Evolutionary conservation across 2,113 vertebrate species (phyloP).

Genomic region (Urocynchramus pylzowi): DNA sequence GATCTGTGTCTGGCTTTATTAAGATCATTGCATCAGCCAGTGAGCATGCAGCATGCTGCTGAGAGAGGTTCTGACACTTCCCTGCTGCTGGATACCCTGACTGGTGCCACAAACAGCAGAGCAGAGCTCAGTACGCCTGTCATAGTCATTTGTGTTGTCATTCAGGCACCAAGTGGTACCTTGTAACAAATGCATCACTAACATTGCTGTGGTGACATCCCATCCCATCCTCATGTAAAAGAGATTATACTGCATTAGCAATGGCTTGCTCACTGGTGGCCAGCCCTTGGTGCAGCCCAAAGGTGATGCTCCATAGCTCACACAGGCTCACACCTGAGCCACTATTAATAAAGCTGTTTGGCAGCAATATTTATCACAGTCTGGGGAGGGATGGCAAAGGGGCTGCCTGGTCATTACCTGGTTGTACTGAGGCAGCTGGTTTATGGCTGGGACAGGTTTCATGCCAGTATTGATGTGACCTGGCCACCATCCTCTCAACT

Average conservation of each 20-base stretch:
- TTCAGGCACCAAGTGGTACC: not conserved
- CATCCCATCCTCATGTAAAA: not conserved
- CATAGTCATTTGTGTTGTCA: not conserved
- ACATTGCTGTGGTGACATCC: not conserved
- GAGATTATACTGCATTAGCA: not conserved
- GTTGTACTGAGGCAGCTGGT: not conserved
- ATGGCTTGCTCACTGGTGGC: not conserved
- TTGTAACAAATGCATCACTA: not conserved
- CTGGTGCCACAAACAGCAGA: not conserved
- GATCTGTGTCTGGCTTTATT: not conserved
- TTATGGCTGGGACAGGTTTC: not conserved
- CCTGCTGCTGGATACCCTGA: not conserved
- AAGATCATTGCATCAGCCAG: not conserved
- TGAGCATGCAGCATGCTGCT: accelerated
- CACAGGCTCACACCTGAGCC: no score
- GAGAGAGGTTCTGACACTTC: not conserved
- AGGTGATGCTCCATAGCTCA: not conserved
- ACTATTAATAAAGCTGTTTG: not conserved
- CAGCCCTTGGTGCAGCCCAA: not conserved
- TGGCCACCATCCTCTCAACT: not conserved
- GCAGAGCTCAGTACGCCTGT: not conserved
- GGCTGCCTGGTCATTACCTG: not conserved
- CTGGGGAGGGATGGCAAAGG: not conserved
- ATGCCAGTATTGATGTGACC: not conserved
- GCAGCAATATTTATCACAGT: not conserved